phyloP scores from a whole-genome alignment of 1,140 invertebrate genomes.

The Panagrolaimus sp. region DNA sequence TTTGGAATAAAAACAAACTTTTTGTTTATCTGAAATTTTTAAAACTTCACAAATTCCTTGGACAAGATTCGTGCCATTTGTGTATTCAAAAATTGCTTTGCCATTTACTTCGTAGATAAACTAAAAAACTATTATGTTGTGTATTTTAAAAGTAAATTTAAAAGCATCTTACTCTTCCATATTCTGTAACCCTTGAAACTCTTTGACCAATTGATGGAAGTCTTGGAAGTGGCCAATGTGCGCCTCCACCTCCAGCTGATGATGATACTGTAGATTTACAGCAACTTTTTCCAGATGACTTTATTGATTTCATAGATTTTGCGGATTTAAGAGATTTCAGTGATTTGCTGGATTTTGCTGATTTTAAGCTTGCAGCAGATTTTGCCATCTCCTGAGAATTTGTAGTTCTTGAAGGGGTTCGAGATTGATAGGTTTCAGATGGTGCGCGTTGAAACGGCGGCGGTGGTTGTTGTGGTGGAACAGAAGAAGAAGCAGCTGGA shows the following conservation, averaged over 20 bases:
- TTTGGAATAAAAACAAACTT: not conserved
- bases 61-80: conserved; percentile 4
- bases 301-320: not conserved
- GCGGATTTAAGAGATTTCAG: conserved; percentile 6
- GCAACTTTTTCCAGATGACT: not conserved
- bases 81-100: conserved; percentile 9
- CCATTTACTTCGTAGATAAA: conserved; percentile 4
- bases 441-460: not conserved
- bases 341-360: not conserved
- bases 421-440: not conserved
- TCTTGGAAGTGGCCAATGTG: conserved; percentile 1
- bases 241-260: not conserved
- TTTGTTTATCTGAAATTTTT: conserved; percentile 5
- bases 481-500: not conserved
- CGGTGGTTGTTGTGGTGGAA: not conserved
- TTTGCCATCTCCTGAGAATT: not conserved
- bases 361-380: not conserved
- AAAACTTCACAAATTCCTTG: conserved; percentile 10
- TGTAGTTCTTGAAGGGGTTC: not conserved
- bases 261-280: not conserved
- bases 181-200: conserved; percentile 8
- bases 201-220: not conserved
- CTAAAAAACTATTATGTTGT: too few relatives aligned
- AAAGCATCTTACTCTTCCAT: not conserved
- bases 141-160: too few relatives aligned